Evolutionary conservation across 1,140 invertebrate species (phyloP), one percentile per base, ranked within the genome.

Genomic region (Drosophila baimaii): DNA sequence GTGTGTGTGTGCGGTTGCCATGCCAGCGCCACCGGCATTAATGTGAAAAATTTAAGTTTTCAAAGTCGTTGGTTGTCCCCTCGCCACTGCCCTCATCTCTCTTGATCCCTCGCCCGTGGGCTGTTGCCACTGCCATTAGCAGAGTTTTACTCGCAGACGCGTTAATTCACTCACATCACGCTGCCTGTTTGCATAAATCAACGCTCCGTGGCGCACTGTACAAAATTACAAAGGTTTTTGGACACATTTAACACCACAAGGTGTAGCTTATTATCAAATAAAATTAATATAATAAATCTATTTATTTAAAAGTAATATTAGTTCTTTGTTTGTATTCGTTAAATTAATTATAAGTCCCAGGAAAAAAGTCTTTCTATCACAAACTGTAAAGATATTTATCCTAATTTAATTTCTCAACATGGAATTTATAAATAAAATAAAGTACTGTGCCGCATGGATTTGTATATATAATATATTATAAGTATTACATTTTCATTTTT

Each of bases 101-200:
- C 63, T 41, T 19, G 19, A 23, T 10, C 31, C 39, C 31, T 13
- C 29, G 23, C 31, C 51, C 51, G 13, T 37, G 33, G 35, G 56
- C 74, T 80, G 72, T 79, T 85, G 71, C 57, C 83, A 83, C 75
- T 71, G 69, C 79, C 83, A 86, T 86, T 88, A 83, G 79, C 78
- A 86, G 74, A 71, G 61, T 81, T 78, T 68, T 64, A 58, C 75
- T 62, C 52, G 65, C 70, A 69, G 62, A 76, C 79, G 83, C 75
- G 83, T 86, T 86, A 86, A 86, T 86, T 86, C 77, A 79, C 82
- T 76, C 82, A 69, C 75, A 82, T 79, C 82, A 79, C 62, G 75
- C 76, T 66, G 74, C 51, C 63, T 86, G 79, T 86, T 86, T 88
- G 79, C 82, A 86, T 86, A 86, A 86, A 88, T 86, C 83, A 86